Evolutionary conservation across 2,113 vertebrate genomes (phyloP).

Genomic region (Chlorodrepanis virens): DNA sequence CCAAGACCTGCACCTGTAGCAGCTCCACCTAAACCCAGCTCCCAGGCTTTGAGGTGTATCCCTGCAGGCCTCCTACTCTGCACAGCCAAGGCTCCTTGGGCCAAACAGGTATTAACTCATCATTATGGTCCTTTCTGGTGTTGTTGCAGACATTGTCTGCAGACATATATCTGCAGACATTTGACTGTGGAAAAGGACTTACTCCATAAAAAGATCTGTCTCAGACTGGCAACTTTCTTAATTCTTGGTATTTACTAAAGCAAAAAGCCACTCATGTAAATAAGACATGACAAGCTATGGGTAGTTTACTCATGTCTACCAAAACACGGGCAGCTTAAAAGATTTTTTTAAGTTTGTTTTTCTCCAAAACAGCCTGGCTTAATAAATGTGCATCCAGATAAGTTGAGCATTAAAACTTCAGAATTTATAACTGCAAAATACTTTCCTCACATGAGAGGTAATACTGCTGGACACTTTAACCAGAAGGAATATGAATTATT

Average conservation of each 20-base stretch:
- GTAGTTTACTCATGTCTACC: not conserved
- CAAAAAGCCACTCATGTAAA: not conserved
- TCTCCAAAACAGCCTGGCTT: not conserved
- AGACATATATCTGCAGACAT: not conserved
- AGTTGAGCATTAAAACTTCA: not conserved
- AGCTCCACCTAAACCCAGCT: not conserved
- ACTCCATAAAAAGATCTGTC: not conserved
- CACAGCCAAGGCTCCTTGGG: too few relatives aligned
- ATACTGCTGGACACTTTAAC: not conserved
- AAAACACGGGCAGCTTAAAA: not conserved
- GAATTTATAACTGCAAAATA: not conserved
- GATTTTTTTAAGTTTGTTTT: not conserved
- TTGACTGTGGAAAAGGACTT: not conserved
- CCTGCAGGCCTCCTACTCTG: not conserved
- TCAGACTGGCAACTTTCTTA: not conserved
- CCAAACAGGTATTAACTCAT: not conserved
- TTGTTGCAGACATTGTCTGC: not conserved
- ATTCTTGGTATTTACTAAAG: not conserved
- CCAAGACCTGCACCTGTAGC: too few relatives aligned
- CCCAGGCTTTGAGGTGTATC: not conserved
- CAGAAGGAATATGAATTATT: not conserved
- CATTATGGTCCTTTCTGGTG: not conserved
- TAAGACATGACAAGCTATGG: not conserved
- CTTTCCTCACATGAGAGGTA: not conserved
- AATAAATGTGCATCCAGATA: not conserved